Base-by-base conservation (phyloP, 2,888 invertebrate species). In the Galerucella calmariensis region DNA sequence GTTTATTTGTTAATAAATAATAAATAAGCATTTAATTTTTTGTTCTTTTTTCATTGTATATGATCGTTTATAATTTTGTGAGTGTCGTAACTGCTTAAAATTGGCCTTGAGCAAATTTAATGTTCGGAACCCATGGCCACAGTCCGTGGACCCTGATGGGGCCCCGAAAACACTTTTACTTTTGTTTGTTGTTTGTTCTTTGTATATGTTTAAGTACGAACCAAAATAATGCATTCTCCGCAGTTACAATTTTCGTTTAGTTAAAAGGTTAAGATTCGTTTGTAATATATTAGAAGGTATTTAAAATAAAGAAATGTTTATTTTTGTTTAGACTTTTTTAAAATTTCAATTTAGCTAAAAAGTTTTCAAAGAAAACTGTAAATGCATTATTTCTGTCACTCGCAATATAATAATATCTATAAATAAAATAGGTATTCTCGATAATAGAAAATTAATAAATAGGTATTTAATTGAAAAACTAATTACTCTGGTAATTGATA, bases 161-260 rank as follows among this genome's bases (percentile, higher is more conserved):
- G 75, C 78, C 78, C 71, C 68, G 73, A 76, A 73, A 74, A 62
- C 74, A 75, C 74, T 75, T 74, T 77, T 75, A 75, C 75, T 77
- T 77, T 77, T 73, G 68, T 71, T 75, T 56, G 70, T 65, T 27
- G 66, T 63, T 72, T 61, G 63, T 67, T 73, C 65, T 61, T 56
- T 73, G 65, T 75, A 67, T 67, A 51, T 67, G 69, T 74, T 76
- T 74, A 67, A 67, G 46, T 14, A 61, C 51, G 65, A n/a, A 59
- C 35, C 53, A 67, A 46, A 71, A 71, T n/a, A 68, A 69, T 12
- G 41, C n/a, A 62, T 41, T 62, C 62, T 62, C 46, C 62, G 62
- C 62, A 62, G 62, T 62, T 62, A 35, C 61, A 16, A 27, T 46
- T 59, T 69, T 69, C 46, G 35, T 16, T 41, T 35, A 41, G 14